Base-by-base conservation (phyloP, 2,113 vertebrate species). In the Protomyctophum bolini region DNA sequence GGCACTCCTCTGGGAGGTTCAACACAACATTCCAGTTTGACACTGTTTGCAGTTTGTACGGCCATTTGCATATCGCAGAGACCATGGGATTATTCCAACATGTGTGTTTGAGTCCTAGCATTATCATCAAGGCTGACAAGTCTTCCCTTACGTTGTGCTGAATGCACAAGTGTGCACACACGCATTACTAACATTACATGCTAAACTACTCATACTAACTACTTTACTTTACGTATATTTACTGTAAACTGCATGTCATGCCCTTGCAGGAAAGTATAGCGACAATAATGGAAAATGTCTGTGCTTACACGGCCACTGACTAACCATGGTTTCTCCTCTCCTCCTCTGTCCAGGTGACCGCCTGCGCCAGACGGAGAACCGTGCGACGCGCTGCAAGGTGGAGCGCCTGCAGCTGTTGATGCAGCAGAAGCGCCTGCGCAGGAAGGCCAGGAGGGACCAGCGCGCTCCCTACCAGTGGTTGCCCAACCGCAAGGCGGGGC, bases 301-400 rank as follows among this genome's bases (percentile, higher is more conserved):
- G 21, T n/a, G 14, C 9, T 7, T 10, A 56, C 9, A 8, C 8
- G 28, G 15, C 28, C 10, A 8, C 8, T 4, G 11, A 29, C 59
- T 73, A 29, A 79, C 56, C 29, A 0, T 12, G 15, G 57, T 61
- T n/a, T 2, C 29, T 63, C 15, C 1, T n/a, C 6, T 2, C 15
- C 3, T 7, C 3, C 0, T 68, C 6, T 58, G 51, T 0, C 6
- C 83, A 98, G 97, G 97, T 21, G 97, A 99, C 82, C 95, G 96
- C 2, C 65, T 98, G 66, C 95, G 97, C 63, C 97, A 99, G 93
- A 98, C 97, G 0, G 97, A 99, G 91, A 98, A 99, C 92, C 94
- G 97, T 0, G 97, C 97, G 12, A 98, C 97, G 0, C 97, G 97
- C 76, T 98, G 97, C 88, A 98, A 99, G 87, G 97, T 98, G 83